These are phyloP conservation scores for Unio pictorum DNA, from an alignment of 2,888 invertebrate genomes.

Conservation along the genomic window DNA sequence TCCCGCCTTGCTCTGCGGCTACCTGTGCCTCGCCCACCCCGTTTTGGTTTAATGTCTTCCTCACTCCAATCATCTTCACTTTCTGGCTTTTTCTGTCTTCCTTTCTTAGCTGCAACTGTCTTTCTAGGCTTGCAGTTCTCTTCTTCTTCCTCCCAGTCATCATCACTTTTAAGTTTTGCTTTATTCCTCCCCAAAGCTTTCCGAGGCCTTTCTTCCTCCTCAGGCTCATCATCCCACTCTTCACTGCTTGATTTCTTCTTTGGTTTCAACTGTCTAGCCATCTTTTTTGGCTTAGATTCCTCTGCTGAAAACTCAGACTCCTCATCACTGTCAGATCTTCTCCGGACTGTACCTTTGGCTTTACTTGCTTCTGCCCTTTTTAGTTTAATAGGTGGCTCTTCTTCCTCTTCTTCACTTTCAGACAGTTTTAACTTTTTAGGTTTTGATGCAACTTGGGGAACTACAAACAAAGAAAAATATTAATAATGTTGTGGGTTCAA, in stretches of 20 bases:
- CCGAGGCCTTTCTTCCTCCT: constrained; percentile 33
- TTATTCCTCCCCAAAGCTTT: too few relatives aligned
- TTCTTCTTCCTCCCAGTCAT: constrained; percentile 12
- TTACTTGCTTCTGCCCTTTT: constrained; percentile 21
- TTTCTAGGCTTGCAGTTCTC: neutral
- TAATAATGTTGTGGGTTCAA: neutral
- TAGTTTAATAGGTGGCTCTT: too few relatives aligned
- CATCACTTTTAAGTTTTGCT: constrained; percentile 3
- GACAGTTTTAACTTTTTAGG: neutral
- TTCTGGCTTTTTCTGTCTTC: constrained; percentile 2
- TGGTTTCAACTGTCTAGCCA: constrained; percentile 25
- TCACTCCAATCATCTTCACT: constrained; percentile 35
- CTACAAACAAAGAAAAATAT: neutral
- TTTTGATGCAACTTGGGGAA: neutral
- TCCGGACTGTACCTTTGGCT: constrained; percentile 15
- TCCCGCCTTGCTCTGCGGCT: constrained; percentile 2
- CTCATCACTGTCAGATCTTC: constrained; percentile 14
- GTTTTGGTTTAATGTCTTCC: constrained; percentile 26
- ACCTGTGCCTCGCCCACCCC: constrained; percentile 9
- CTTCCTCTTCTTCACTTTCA: neutral
- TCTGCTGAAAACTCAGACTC: neutral
- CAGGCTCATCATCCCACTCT: constrained; percentile 27
- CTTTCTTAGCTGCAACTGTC: constrained; percentile 4
- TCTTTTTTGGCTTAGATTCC: constrained; percentile 6
- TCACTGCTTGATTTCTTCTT: constrained; percentile 30